Conservation (phyloP, 1,140 invertebrate genomes). For the Helicorthomorpha holstii region DNA sequence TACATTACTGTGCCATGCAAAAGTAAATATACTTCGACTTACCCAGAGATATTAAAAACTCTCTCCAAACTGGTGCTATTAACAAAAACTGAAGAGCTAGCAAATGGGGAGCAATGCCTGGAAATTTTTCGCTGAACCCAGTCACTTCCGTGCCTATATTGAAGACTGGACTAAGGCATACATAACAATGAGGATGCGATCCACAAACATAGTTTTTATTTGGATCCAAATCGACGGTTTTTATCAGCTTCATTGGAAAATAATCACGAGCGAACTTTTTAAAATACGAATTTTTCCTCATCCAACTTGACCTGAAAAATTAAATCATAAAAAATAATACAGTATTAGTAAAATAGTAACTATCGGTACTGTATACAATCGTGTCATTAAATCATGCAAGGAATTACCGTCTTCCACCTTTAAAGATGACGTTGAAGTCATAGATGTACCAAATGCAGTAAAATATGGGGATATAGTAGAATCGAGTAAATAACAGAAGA, state of each 20-base stretch:
- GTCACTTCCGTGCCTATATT: conserved; percentile 28
- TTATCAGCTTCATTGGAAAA: conserved; percentile 30
- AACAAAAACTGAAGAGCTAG: conserved; percentile 45
- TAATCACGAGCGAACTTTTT: conserved; percentile 33
- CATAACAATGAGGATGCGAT: conserved; percentile 31
- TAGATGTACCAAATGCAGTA: conserved; percentile 52
- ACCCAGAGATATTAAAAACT: conserved; percentile 23
- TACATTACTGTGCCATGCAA: too few relatives aligned
- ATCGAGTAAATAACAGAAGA: conserved; percentile 30
- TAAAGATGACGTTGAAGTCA: conserved; percentile 38
- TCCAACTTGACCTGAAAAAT: conserved; percentile 33
- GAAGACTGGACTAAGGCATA: conserved; percentile 24
- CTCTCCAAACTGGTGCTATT: conserved; percentile 59
- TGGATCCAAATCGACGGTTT: conserved; percentile 29
- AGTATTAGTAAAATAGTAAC: not conserved
- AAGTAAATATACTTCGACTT: too few relatives aligned
- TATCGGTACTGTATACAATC: not conserved
- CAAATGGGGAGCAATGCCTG: conserved; percentile 22
- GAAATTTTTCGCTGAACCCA: conserved; percentile 24
- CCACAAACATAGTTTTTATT: conserved; percentile 30
- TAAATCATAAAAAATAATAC: conserved; percentile 6
- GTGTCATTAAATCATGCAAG: too few relatives aligned
- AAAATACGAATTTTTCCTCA: conserved; percentile 42
- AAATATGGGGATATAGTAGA: conserved; percentile 29
- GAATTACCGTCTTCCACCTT: conserved; percentile 40